Base-by-base conservation (phyloP, 2,888 invertebrate species). In the Apotomis turbidana region DNA sequence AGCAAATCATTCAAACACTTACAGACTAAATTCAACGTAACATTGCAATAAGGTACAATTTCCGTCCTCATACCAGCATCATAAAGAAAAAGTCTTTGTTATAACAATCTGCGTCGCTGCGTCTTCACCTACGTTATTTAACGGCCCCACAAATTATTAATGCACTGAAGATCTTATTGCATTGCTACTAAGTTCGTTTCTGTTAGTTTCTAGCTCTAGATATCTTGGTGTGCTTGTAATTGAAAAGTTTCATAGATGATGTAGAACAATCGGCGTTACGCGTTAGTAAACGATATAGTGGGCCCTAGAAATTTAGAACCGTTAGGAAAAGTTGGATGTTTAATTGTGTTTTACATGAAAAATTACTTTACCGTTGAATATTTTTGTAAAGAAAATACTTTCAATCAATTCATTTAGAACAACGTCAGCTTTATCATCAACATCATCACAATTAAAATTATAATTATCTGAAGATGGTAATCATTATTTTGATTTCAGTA, bases 61-160 rank as follows among this genome's bases (percentile, higher is more conserved):
- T n/a, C 1, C 8, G 9, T 52, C 12, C 9, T 54, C 8, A 57
- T 36, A 57, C 27, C 6, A 3, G 12, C 12, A 9, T 12, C 61
- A 12, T 15, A 49, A 15, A 49, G 10, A 49, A 49, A 46, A 60
- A 62, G 27, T 61, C 46, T 61, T 62, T 62, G 62, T 51, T 64
- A 27, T 55, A 44, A 55, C 55, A 64, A 55, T 64, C 54, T 64
- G 64, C 41, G 44, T 12, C 54, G 13, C 63, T 27, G 64, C 44
- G 44, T 55, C 55, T 64, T 64, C 64, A 44, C 55, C 55, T 64
- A 64, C 38, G 15, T 44, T 55, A 10, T 55, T 64, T 44, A 55
- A 64, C 27, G 41, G 41, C 5, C 12, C 8, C 15, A 12, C 55
- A 44, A 12, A 27, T 44, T 12, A 54, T 55, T 49, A 12, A 12